These are phyloP conservation scores for Tenthredo notha DNA, from an alignment of 2,888 invertebrate genomes.

Conservation along the genomic window DNA sequence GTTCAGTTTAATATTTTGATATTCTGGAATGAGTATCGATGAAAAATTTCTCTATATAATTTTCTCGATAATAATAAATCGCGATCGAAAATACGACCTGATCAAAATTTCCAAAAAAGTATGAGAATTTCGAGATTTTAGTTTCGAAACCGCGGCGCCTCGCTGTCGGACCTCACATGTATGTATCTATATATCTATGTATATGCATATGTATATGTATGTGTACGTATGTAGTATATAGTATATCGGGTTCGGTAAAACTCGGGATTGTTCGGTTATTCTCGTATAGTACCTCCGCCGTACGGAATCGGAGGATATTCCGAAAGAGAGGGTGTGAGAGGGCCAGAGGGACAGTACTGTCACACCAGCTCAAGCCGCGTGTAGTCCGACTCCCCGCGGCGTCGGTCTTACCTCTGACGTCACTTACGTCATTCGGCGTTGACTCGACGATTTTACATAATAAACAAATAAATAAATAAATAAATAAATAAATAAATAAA, in stretches of 20 bases:
- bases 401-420: slow-evolving; percentile 38
- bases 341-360: slow-evolving; percentile 52
- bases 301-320: slow-evolving; percentile 44
- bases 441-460: neutral
- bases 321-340: slow-evolving; percentile 47
- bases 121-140: neutral
- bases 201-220: neutral
- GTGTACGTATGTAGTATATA: neutral
- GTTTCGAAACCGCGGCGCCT: neutral
- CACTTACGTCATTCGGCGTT: slow-evolving; percentile 21
- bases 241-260: neutral
- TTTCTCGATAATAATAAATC: neutral
- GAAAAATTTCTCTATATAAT: neutral
- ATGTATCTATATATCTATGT: neutral
- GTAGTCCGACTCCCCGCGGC: slow-evolving; percentile 40
- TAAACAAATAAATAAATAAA: neutral
- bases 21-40: neutral
- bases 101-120: neutral
- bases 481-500: too few relatives aligned
- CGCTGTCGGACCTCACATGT: neutral
- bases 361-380: slow-evolving; percentile 52
- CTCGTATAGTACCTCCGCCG: slow-evolving; percentile 38
- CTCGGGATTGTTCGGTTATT: slow-evolving; percentile 27
- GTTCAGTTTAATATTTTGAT: neutral
- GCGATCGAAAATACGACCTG: neutral